Percentiles rank a stretch among this genome's conserved stretches.
Evolutionary conservation across 1,140 invertebrate genomes (phyloP).

Genomic region (Zaprionus ghesquierei): DNA sequence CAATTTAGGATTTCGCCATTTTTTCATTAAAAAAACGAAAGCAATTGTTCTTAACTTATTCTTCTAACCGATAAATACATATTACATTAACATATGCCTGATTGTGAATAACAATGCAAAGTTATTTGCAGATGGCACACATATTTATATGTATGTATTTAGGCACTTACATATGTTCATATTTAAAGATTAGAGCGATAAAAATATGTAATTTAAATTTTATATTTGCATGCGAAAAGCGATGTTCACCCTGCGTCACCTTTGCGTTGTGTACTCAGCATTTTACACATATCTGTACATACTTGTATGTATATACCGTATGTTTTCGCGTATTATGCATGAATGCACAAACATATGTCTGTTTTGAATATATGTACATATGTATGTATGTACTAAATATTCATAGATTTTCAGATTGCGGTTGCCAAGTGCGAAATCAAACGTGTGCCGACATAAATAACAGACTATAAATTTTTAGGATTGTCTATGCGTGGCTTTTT

Average conservation of each 20-base stretch:
- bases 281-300: background rate
- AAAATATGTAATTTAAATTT: background rate
- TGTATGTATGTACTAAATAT: background rate
- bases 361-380: background rate
- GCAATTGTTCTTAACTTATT: background rate
- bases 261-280: background rate
- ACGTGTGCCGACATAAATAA: background rate
- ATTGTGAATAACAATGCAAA: background rate
- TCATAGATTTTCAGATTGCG: background rate
- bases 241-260: background rate
- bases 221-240: background rate
- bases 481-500: too few species aligned
- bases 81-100: background rate
- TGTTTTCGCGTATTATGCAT: background rate
- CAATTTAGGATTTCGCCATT: too few species aligned
- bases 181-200: background rate
- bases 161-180: background rate
- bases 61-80: background rate
- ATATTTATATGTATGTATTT: too few species aligned
- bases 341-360: background rate
- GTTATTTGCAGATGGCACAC: background rate
- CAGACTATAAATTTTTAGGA: background rate
- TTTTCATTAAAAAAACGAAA: background rate
- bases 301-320: background rate
- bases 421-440: slow-evolving; percentile 7